Evolutionary conservation across 2,113 vertebrate species (phyloP).

Genomic region (Lates calcarifer): DNA sequence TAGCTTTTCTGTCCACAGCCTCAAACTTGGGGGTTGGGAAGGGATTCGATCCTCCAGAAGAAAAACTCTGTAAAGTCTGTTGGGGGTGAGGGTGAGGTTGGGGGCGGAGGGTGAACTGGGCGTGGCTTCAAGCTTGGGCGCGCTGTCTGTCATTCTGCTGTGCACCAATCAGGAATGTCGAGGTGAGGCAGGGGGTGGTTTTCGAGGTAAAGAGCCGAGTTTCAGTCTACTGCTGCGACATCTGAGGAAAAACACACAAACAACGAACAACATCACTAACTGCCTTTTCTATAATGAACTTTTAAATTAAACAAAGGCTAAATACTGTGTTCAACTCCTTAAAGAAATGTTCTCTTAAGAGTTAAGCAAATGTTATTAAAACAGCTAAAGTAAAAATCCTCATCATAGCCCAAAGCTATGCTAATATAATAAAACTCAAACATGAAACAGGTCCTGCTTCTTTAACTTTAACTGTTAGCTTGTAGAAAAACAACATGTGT

Average conservation of each 20-base stretch:
- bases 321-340: too few relatives aligned
- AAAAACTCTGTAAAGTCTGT: slow-evolving; percentile 76
- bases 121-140: slow-evolving; percentile 80
- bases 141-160: slow-evolving; percentile 76
- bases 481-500: too few relatives aligned
- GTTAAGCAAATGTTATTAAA: too few relatives aligned
- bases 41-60: slow-evolving; percentile 74
- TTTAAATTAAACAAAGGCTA: too few relatives aligned
- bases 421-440: too few relatives aligned
- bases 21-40: slow-evolving; percentile 50
- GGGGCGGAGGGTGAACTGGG: slow-evolving; percentile 52
- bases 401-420: too few relatives aligned
- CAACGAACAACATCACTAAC: too few relatives aligned
- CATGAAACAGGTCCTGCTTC: too few relatives aligned
- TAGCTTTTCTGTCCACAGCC: slow-evolving; percentile 83
- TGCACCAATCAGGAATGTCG: slow-evolving; percentile 86
- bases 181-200: slow-evolving; percentile 77
- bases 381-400: too few relatives aligned
- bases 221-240: slow-evolving; percentile 83
- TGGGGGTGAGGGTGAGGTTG: not conserved
- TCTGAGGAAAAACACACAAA: slow-evolving; percentile 54
- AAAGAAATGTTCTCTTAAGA: too few relatives aligned
- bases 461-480: too few relatives aligned
- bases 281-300: too few relatives aligned
- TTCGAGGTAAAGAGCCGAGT: slow-evolving; percentile 73